Percentiles rank a stretch among this genome's conserved stretches.
These are phyloP conservation scores for Panzeria rudis DNA, from an alignment of 2,888 invertebrate species.

Conservation along the genomic window DNA sequence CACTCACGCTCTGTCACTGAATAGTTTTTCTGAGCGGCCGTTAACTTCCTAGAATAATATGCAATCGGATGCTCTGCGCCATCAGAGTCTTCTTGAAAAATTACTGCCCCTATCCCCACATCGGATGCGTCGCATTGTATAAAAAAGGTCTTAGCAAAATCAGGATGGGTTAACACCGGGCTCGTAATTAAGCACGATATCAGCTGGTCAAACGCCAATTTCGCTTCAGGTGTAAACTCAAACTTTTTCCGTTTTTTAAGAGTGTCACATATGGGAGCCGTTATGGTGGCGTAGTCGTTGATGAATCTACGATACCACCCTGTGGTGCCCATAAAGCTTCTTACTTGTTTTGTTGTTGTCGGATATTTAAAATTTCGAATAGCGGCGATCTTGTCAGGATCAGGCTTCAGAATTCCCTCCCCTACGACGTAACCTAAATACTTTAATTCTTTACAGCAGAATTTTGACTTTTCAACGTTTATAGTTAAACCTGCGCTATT, in stretches of 20 bases:
- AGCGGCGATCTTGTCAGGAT: not conserved
- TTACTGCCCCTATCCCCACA: not conserved
- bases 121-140: constrained; percentile 1
- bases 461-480: not conserved
- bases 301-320: too few relatives aligned
- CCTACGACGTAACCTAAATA: not conserved
- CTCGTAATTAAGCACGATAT: not conserved
- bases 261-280: not conserved
- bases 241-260: not conserved
- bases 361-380: not conserved
- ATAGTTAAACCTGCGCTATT: too few relatives aligned
- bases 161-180: not conserved
- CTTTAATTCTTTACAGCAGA: not conserved
- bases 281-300: too few relatives aligned
- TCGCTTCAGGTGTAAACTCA: not conserved
- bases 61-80: too few relatives aligned
- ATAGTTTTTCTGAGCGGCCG: too few relatives aligned
- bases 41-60: not conserved
- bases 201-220: not conserved
- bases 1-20: not conserved
- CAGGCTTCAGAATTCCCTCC: not conserved
- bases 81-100: not conserved
- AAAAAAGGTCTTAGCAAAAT: not conserved
- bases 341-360: too few relatives aligned
- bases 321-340: too few relatives aligned